Evolutionary conservation across 2,888 invertebrate genomes (phyloP), one percentile per base, ranked within the genome.

Genomic region (Danaus chrysippus): DNA sequence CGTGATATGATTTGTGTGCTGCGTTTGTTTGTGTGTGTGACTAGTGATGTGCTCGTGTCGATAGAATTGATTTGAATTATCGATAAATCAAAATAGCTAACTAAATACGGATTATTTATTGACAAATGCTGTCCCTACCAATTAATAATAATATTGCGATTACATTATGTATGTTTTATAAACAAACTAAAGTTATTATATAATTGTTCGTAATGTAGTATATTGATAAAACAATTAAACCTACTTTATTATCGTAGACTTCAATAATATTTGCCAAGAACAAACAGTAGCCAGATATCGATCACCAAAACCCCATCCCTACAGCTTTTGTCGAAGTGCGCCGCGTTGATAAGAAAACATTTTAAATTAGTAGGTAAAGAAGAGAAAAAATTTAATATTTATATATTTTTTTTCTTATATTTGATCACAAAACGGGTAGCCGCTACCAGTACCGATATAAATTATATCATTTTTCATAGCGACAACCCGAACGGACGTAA

Each of bases 281-380:
- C 49, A 17, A 49, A 10, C 15, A 49, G 11, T 17, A 10, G 15
- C 13, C 6, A 9, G 10, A 77, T 70, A 75, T 42, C 60, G 68
- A 42, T 44, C 13, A 15, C 19, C 12, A 19, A n/a, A 43, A 56
- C 43, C 67, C 55, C 86, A 79, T 70, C 86, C 64, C 84, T 84
- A 81, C 63, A 63, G 70, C 86, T 84, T 88, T 87, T 87, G 88
- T 89, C 82, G 83, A 80, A 80, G 78, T 86, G 82, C 78, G 73
- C 86, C 86, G 87, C 87, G 90, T 87, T 91, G 91, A 91, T 91
- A 91, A 89, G 89, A 83, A 86, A 90, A 90, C 90, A 89, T 91
- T 90, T 87, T 88, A 90, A 91, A 91, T 91, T 90, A 90, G 90
- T 90, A 84, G 86, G 67, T 82, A 82, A 85, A 85, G 85, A 70